These are phyloP conservation scores for Morus bassanus DNA, from an alignment of 2,797 vertebrate species.

Conservation along the genomic window DNA sequence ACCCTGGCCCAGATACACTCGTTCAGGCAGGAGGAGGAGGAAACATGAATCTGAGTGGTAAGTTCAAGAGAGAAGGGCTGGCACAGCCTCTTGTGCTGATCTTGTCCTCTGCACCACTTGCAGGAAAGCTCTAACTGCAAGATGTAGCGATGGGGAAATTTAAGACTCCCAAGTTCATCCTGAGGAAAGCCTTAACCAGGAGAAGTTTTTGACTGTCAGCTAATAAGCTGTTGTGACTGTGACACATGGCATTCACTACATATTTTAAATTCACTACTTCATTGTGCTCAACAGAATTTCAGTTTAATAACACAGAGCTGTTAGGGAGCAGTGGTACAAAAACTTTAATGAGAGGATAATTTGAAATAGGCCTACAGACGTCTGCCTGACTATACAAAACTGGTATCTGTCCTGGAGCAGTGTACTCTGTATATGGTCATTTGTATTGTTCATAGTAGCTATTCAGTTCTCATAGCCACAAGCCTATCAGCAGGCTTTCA, in stretches of 20 bases:
- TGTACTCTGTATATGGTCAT: not conserved
- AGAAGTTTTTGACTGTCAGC: not conserved
- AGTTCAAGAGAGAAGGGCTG: not conserved
- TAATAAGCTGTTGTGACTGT: not conserved
- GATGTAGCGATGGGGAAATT: not conserved
- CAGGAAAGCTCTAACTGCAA: not conserved
- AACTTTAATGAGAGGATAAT: not conserved
- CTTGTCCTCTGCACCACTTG: not conserved
- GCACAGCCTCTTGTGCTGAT: rapidly evolving
- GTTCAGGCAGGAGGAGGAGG: not conserved
- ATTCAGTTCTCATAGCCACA: not conserved
- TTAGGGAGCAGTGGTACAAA: not conserved
- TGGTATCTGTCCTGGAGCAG: not conserved
- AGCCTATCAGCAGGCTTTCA: not conserved
- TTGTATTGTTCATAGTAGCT: not conserved
- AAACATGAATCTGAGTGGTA: not conserved
- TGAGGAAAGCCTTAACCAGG: not conserved
- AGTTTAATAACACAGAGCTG: not conserved
- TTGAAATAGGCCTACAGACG: not conserved
- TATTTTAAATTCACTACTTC: not conserved
- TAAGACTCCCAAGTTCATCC: not conserved
- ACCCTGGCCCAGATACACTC: not conserved
- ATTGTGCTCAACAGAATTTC: not conserved
- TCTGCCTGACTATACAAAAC: not conserved
- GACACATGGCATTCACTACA: not conserved